phyloP scores from a whole-genome alignment of 1,140 invertebrate species.

The Aethina tumida region DNA sequence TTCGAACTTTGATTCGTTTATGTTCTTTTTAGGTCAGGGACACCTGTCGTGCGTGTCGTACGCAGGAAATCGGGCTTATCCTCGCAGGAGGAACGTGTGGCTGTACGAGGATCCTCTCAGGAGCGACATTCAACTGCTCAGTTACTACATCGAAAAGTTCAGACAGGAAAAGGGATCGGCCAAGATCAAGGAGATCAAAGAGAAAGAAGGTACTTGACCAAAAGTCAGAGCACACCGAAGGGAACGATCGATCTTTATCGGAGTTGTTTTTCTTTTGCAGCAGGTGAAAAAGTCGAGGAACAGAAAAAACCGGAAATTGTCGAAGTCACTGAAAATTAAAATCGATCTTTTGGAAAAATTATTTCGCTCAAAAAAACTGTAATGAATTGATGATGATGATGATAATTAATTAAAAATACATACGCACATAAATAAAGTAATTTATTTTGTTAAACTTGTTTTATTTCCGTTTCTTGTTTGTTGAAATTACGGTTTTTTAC shows the following conservation, averaged over 20 bases:
- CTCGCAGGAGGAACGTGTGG: slow-evolving; percentile 57
- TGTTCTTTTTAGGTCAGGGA: slow-evolving; percentile 45
- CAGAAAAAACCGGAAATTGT: slow-evolving; percentile 29
- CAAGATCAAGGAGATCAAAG: slow-evolving; percentile 16
- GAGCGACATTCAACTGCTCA: slow-evolving; percentile 35
- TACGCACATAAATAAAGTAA: no score
- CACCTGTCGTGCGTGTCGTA: slow-evolving; percentile 68
- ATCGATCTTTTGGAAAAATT: no score
- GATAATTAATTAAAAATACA: no score
- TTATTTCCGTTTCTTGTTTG: no score
- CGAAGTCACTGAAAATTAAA: slow-evolving; percentile 29
- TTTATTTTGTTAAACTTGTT: no score
- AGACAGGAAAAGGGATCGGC: slow-evolving; percentile 25
- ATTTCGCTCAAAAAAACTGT: no score
- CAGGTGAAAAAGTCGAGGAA: slow-evolving; percentile 29
- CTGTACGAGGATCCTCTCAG: slow-evolving; percentile 43
- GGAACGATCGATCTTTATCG: slow-evolving; percentile 10
- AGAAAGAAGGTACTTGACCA: not conserved
- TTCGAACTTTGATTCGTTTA: not conserved
- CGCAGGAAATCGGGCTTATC: slow-evolving; percentile 63
- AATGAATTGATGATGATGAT: no score
- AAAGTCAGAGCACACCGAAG: not conserved
- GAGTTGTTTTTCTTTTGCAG: slow-evolving; percentile 29
- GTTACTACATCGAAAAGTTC: slow-evolving; percentile 37
- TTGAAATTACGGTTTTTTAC: no score